phyloP scores from a whole-genome alignment of 2,113 vertebrate genomes.

The Coptodon bakossiorum region DNA sequence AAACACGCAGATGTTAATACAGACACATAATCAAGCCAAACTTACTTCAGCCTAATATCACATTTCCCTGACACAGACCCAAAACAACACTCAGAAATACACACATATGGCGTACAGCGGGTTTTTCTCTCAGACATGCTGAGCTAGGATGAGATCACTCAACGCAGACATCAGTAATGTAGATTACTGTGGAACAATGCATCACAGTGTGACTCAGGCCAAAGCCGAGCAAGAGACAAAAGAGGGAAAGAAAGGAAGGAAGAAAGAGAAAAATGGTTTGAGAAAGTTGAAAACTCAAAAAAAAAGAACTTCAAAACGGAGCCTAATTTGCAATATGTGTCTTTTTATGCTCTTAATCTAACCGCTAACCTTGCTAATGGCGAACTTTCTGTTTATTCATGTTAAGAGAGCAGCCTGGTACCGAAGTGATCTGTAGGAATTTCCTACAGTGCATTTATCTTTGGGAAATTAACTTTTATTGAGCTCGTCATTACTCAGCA shows the following conservation, averaged over 20 bases:
- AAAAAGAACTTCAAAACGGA: not conserved
- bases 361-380: not conserved
- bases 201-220: not conserved
- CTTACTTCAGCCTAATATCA: not conserved
- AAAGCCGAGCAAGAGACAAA: not conserved
- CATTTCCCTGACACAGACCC: not conserved
- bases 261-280: not conserved
- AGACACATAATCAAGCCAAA: not conserved
- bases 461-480: not conserved
- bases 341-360: not conserved
- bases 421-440: not conserved
- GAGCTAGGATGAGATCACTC: conserved; percentile 34
- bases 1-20: not conserved
- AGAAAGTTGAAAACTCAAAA: not conserved
- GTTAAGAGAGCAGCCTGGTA: not conserved
- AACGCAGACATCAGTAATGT: conserved; percentile 16
- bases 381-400: not conserved
- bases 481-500: not conserved
- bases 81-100: not conserved
- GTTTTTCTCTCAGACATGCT: conserved; percentile 20
- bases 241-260: not conserved
- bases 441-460: not conserved
- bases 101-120: not conserved
- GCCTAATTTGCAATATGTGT: not conserved
- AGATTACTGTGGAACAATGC: conserved; percentile 11